Percentiles rank a stretch among this genome's conserved stretches.
Evolutionary conservation across 2,797 vertebrate species (phyloP).

Genomic region (Chiloscyllium punctatum): DNA sequence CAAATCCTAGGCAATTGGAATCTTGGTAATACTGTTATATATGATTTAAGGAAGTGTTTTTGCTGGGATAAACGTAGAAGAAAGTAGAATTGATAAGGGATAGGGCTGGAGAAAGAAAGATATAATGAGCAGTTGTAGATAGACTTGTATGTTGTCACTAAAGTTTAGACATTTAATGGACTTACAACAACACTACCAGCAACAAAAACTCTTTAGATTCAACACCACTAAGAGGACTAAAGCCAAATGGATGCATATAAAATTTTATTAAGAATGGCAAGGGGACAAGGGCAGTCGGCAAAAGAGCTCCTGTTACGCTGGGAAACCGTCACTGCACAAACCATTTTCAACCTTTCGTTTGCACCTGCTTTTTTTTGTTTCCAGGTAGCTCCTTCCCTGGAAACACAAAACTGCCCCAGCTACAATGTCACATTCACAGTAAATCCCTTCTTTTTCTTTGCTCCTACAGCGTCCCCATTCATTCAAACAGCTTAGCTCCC

Average conservation of each 20-base stretch:
- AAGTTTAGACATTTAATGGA: background rate
- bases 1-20: too few species aligned
- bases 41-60: too few species aligned
- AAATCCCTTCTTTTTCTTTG: too few species aligned
- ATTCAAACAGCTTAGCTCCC: background rate
- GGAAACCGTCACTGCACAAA: background rate
- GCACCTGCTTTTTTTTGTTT: background rate
- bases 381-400: background rate
- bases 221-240: background rate
- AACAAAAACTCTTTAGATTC: background rate
- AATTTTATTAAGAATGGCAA: background rate
- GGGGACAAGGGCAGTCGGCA: constrained; percentile 1
- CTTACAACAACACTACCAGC: background rate
- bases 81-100: too few species aligned
- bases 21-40: too few species aligned
- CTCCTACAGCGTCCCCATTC: background rate
- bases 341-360: background rate
- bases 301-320: background rate
- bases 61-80: too few species aligned
- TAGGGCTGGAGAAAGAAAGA: too few species aligned
- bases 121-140: too few species aligned
- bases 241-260: background rate
- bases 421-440: background rate
- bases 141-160: background rate
- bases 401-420: background rate